Base-by-base conservation (phyloP, 2,797 vertebrate species). In the Cirrhinus mrigala region DNA sequence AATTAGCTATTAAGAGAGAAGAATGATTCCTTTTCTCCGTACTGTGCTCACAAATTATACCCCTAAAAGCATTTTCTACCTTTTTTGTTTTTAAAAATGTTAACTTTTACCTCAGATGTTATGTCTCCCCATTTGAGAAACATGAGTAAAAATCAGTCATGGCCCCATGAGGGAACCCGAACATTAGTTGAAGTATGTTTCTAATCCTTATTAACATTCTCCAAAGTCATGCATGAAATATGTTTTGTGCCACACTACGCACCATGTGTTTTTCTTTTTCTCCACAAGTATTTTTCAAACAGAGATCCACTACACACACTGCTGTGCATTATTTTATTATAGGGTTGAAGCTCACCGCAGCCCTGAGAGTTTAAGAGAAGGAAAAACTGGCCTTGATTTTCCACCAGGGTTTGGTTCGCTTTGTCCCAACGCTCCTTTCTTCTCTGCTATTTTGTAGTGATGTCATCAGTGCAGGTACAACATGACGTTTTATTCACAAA, bases 181-280 rank as follows among this genome's bases (percentile, higher is more conserved):
- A 85, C 94, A 94, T 95, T 94, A 94, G 94, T 93, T 92, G 90
- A 93, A 95, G 92, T 94, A 95, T 95, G 94, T 93, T 95, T 96
- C 94, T 97, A 97, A 98, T 97, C 96, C 96, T 96, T 96, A 97
- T 97, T 97, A 97, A 95, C 96, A 95, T 97, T 96, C 94, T 96
- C 95, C 91, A 92, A 94, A 95, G 95, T 95, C 96, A 95, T 95
- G 94, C 95, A 94, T 97, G 96, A 96, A 96, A 96, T 96, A 96
- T 93, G 94, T 96, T 96, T 94, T 95, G 93, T 91, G 94, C 94
- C 95, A 94, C 95, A 94, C 95, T 94, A 90, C 89, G 85, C 91
- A 86, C 93, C 95, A 94, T 96, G 90, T 98, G 96, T 97, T 98
- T 94, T 97, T 95, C 95, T 96, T 96, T 95, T 96, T 95, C 94